phyloP scores from a whole-genome alignment of 2,888 invertebrate genomes.

The Tineola bisselliella region DNA sequence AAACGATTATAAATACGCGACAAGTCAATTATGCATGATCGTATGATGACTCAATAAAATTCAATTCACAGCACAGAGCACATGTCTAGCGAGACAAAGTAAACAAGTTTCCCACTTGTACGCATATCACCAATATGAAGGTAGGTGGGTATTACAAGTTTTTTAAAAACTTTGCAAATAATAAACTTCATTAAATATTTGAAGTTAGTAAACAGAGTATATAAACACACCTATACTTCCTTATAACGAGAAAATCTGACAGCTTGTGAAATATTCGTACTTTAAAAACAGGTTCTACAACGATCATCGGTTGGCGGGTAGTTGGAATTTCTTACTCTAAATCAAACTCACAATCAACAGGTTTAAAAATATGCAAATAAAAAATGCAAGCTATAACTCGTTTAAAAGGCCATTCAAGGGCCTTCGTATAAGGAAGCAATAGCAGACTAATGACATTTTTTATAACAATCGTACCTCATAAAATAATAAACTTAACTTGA shows the following conservation, averaged over 20 bases:
- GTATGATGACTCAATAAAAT: neutral
- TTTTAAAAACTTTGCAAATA: neutral
- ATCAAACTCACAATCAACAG: constrained; percentile 7
- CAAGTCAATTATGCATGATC: neutral
- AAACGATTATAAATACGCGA: neutral
- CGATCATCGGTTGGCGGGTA: neutral
- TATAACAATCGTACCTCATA: neutral
- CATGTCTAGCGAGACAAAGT: constrained; percentile 3
- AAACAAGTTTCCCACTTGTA: neutral
- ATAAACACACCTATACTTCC: neutral
- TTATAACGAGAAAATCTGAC: neutral
- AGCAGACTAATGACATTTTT: neutral
- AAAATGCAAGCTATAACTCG: constrained; percentile 1
- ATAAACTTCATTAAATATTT: neutral
- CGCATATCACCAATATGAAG: neutral
- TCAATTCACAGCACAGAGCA: neutral
- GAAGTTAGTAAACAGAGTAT: neutral
- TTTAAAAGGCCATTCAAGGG: constrained; percentile 8
- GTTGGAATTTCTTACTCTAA: constrained; percentile 8
- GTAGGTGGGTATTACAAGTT: neutral
- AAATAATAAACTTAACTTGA: neutral
- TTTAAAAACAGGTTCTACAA: constrained; percentile 4
- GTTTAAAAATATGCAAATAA: constrained; percentile 8
- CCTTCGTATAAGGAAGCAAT: neutral
- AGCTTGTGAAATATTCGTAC: constrained; percentile 5